Evolutionary conservation across 2,888 invertebrate species (phyloP), one percentile per base, ranked within the genome.

Genomic region (Pristionchus entomophagus): DNA sequence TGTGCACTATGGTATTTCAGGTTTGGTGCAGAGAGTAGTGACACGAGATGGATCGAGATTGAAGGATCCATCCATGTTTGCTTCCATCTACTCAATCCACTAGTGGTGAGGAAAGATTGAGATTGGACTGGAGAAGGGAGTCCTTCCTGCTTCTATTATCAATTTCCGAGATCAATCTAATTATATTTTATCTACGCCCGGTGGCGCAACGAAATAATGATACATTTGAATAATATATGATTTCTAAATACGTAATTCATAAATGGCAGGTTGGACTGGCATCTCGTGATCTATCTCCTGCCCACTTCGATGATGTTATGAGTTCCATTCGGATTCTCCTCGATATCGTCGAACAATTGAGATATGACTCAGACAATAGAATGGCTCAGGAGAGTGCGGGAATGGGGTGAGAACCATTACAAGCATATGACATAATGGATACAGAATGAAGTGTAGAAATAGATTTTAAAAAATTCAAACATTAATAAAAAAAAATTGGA

Each of bases 231-330:
- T n/a, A n/a, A n/a, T n/a, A n/a, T n/a, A n/a, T n/a, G n/a, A n/a
- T n/a, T n/a, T n/a, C n/a, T n/a, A n/a, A n/a, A n/a, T n/a, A n/a
- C n/a, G n/a, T n/a, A n/a, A n/a, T n/a, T n/a, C n/a, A n/a, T n/a
- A n/a, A n/a, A n/a, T n/a, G n/a, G n/a, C 41, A 73, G 83, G 83
- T 84, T 14, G 85, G 85, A 6, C 56, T 85, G 32, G 85, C 85
- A 17, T 85, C 85, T 53, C 85, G 85, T 5, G 85, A 85, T 45
- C 56, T 85, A 29, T 77, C 73, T 29, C 90, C 92, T 35, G 90
- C 93, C 26, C 93, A 93, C 84, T 93, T 93, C 82, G 93, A 93
- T 84, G 93, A 93, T 81, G 91, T 93, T 38, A 89, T 93, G 88
- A 90, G 90, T 80, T 90, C 90, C 19, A 89, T 91, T 22, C 86